Conservation (phyloP, 2,113 vertebrate species). For the Scopus umbretta region DNA sequence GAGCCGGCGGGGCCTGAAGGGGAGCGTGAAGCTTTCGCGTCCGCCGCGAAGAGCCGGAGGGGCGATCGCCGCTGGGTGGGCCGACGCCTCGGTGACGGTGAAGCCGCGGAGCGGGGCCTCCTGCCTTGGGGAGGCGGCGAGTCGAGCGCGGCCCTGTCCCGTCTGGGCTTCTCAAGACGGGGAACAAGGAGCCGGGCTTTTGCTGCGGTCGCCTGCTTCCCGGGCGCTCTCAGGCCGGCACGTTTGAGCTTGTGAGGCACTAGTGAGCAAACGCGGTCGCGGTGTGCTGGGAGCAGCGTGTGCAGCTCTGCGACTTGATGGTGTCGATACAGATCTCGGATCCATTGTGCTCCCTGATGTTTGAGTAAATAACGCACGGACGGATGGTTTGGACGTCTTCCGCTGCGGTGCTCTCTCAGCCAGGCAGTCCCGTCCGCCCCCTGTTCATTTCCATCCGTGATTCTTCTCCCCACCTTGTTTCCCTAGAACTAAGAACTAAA, state of each 20-base stretch:
- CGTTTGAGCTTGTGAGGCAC: background rate
- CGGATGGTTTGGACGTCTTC: background rate
- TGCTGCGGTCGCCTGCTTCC: background rate
- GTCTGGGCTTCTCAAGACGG: background rate
- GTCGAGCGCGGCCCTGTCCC: background rate
- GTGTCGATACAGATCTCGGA: background rate
- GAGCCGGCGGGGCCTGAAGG: background rate
- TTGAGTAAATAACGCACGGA: background rate
- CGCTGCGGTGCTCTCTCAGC: background rate
- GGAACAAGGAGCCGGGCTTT: background rate
- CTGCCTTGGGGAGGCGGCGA: background rate
- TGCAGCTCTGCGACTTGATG: background rate
- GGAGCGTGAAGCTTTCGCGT: background rate
- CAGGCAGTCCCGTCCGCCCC: background rate
- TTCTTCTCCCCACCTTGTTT: background rate
- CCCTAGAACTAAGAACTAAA: background rate
- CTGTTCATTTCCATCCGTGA: rapidly evolving
- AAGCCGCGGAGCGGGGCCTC: background rate
- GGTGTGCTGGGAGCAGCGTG: background rate
- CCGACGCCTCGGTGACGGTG: background rate
- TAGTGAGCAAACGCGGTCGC: background rate
- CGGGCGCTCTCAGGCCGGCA: background rate
- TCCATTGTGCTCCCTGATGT: background rate
- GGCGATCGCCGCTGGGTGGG: background rate
- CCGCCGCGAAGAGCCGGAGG: background rate